These are phyloP conservation scores for Acropora tenuis DNA, from an alignment of 64 coral and sea anemone species.

Conservation along the genomic window DNA sequence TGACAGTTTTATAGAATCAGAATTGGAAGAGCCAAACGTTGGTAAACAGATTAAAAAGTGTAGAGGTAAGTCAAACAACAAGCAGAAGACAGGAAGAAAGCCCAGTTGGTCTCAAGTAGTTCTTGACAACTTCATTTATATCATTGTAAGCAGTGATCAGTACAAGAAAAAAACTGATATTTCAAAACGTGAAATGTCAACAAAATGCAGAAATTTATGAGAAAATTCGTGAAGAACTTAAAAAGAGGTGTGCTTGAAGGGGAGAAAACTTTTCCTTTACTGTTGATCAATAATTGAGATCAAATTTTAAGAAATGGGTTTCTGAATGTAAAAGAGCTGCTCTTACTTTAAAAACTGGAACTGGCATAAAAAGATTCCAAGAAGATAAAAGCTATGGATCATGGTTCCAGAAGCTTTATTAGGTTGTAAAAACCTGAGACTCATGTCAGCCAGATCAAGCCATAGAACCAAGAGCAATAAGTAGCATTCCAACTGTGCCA, in stretches of 20 bases:
- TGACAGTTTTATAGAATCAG: neutral
- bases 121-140: slow-evolving; percentile 46
- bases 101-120: slow-evolving; percentile 28
- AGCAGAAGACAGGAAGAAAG: slow-evolving; percentile 34
- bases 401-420: too few relatives aligned
- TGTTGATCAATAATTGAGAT: neutral
- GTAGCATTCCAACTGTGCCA: slow-evolving; percentile 1
- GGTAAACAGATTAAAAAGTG: slow-evolving; percentile 21
- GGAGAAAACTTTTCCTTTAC: slow-evolving; percentile 44
- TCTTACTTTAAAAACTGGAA: neutral
- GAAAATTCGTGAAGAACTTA: too few relatives aligned
- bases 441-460: too few relatives aligned
- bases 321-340: slow-evolving; percentile 64
- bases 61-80: slow-evolving; percentile 32
- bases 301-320: slow-evolving; percentile 73
- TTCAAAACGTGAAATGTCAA: neutral
- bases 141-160: slow-evolving; percentile 31
- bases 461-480: neutral
- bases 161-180: slow-evolving; percentile 43
- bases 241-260: neutral
- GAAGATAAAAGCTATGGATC: too few relatives aligned
- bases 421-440: too few relatives aligned
- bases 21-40: neutral
- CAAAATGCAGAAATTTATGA: too few relatives aligned
- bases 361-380: too few relatives aligned